Evolutionary conservation across 2,888 invertebrate genomes (phyloP), one percentile per base, ranked within the genome.

Genomic region (Hedychridium roseum): DNA sequence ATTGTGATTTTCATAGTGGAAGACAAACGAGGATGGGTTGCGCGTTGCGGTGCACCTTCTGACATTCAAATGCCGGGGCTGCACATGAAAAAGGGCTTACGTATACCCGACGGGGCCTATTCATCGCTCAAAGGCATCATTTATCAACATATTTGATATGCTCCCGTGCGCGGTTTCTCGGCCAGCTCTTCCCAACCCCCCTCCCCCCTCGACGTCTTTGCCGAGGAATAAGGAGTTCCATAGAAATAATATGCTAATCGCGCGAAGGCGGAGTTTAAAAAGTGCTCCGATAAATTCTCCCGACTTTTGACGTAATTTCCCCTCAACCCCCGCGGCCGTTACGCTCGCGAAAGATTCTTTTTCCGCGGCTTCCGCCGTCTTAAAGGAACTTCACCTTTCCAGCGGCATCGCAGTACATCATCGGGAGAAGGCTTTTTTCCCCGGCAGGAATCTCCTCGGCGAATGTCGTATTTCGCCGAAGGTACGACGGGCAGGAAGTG

Each of bases 61-160:
- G 73, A 73, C 73, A 74, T 76, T 74, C 74, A 74, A 76, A 76
- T 74, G 59, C 50, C 54, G 49, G 56, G 41, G 27, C 43, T 46
- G 52, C 60, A 54, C 58, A 59, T 57, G 64, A 63, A 66, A 68
- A 68, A 66, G 69, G 67, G 66, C 60, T 46, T 66, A 59, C 55
- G 56, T 54, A 50, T 41, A 55, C 41, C 56, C 66, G 64, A 65
- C 63, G 65, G 65, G 68, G 60, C 56, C 69, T 68, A 73, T 71
- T 72, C 70, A 66, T 71, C 67, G 70, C 71, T 76, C 76, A 75
- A 74, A 77, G 74, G 71, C 65, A 78, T 76, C 77, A 76, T 78
- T 78, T 76, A 78, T 78, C 78, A 78, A 76, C 76, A 76, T 76
- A 77, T 78, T 78, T 76, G 76, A 77, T 77, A 72, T 74, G 74